Evolutionary conservation across 2,797 vertebrate species (phyloP), one percentile per base, ranked within the genome.

Genomic region (Clarias platycephalus): DNA sequence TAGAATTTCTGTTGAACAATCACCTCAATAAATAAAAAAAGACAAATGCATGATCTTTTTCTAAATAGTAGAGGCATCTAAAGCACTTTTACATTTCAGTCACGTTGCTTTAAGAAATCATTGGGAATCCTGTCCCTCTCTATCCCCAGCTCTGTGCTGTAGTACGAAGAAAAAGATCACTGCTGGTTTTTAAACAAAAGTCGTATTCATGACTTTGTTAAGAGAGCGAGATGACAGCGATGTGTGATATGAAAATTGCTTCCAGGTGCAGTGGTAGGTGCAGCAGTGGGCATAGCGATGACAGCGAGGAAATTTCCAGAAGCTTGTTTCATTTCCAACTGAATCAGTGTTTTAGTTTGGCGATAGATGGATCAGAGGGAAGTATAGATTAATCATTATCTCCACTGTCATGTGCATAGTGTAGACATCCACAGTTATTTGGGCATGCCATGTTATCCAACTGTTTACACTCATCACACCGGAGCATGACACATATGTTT

Each of bases 201-300:
- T 55, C 5, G 12, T 60, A 77, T 64, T 81, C 1, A 7, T 5
- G 64, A 71, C 9, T 71, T n/a, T 2, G 60, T 15, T 79, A 74
- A 75, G 26, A 26, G 80, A 57, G 28, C 22, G 49, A 66, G 71
- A 85, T 85, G 84, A 81, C 26, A 60, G 60, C 81, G 70, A 49
- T 58, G 49, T 85, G 62, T 55, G 84, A 77, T 68, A 60, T 77
- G 84, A 85, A 85, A 85, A 85, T 77, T 77, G 71, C 53, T 82
- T 74, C 71, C 84, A 85, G 84, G 84, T 85, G 71, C 84, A 82
- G 12, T 57, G 64, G 72, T 85, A 85, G 84, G 84, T 85, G 63
- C 84, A 82, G 12, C 40, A 55, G 72, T 85, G 80, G 80, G 80
- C 71, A 67, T 79, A 68, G 55, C 13, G 16, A 57, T 24, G 78